These are phyloP conservation scores for Diloba caeruleocephala DNA, from an alignment of 2,888 invertebrate species.

Conservation along the genomic window DNA sequence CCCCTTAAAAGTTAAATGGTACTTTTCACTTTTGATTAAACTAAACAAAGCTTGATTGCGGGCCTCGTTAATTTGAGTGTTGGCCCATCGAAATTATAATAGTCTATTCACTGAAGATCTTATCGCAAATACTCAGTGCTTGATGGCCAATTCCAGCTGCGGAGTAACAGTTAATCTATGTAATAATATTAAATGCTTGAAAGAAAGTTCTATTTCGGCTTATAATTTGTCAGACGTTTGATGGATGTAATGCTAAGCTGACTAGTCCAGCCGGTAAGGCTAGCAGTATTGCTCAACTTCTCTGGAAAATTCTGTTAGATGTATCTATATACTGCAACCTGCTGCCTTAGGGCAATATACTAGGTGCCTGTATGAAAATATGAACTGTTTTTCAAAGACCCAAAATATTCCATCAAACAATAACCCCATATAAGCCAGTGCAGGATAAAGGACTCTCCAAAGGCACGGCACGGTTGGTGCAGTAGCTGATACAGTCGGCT, in stretches of 20 bases:
- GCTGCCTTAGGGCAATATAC: too few relatives aligned
- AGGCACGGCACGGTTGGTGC: too few relatives aligned
- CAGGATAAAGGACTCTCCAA: too few relatives aligned
- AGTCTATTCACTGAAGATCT: slow-evolving; percentile 53
- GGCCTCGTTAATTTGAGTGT: slow-evolving; percentile 72
- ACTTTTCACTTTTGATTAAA: slow-evolving; percentile 78
- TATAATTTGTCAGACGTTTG: slow-evolving; percentile 15
- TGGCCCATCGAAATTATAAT: slow-evolving; percentile 75
- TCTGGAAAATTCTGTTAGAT: too few relatives aligned
- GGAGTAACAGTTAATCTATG: slow-evolving; percentile 41
- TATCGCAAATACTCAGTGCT: slow-evolving; percentile 48
- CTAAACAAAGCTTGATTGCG: slow-evolving; percentile 70
- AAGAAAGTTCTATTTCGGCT: slow-evolving; percentile 21
- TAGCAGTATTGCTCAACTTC: too few relatives aligned
- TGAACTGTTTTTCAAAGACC: too few relatives aligned
- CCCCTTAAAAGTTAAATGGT: slow-evolving; percentile 73
- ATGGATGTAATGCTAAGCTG: neutral
- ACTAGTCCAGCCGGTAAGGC: too few relatives aligned
- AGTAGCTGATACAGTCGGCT: too few relatives aligned
- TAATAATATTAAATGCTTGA: slow-evolving; percentile 44
- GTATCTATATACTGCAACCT: too few relatives aligned
- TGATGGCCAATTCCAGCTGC: slow-evolving; percentile 46
- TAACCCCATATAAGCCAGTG: too few relatives aligned
- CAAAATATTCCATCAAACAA: too few relatives aligned
- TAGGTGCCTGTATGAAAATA: too few relatives aligned